Base-by-base conservation (phyloP, 2,113 vertebrate genomes). In the Leptobrachium leishanense region DNA sequence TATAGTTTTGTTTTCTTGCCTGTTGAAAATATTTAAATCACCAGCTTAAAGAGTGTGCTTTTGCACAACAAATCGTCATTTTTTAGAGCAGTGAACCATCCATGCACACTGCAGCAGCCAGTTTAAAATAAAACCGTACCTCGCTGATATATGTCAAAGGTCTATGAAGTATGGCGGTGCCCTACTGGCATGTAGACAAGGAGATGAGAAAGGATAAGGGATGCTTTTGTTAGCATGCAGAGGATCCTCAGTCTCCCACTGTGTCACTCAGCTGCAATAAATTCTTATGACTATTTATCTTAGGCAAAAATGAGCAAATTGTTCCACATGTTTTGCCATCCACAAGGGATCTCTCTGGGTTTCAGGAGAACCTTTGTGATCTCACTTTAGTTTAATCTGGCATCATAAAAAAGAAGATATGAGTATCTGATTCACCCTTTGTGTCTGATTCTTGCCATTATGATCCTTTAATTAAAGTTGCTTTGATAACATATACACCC, bases 191-290 rank as follows among this genome's bases (percentile, higher is more conserved):
- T 59, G 13, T 59, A 50, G 4, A 5, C 4, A 8, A 50, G 46
- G 8, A 50, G 6, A 59, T 59, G 55, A 59, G 13, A 59, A 12
- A 12, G 55, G 13, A 59, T 59, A 15, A 59, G 11, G 13, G 11
- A 59, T 59, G 55, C 55, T 59, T 59, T 59, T 59, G 6, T 59
- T 59, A 59, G 55, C 55, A 59, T 59, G 55, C 55, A 59, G 55
- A 59, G 55, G 55, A 13, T 59, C 55, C 13, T 59, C 55, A 59
- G 13, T 7, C 55, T 59, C 55, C 55, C 55, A 59, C 55, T 7
- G 55, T 12, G 55, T 12, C 11, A 12, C 13, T 12, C 4, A 12
- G 55, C 55, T 59, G 55, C 55, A 59, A 59, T 59, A 59, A 1
- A 59, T 59, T 59, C 55, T 12, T 59, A 12, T 15, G 13, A 15